Percentiles rank a stretch among this genome's conserved stretches.
Conservation (phyloP, 2,888 invertebrate species). For the Sesia bembeciformis region DNA sequence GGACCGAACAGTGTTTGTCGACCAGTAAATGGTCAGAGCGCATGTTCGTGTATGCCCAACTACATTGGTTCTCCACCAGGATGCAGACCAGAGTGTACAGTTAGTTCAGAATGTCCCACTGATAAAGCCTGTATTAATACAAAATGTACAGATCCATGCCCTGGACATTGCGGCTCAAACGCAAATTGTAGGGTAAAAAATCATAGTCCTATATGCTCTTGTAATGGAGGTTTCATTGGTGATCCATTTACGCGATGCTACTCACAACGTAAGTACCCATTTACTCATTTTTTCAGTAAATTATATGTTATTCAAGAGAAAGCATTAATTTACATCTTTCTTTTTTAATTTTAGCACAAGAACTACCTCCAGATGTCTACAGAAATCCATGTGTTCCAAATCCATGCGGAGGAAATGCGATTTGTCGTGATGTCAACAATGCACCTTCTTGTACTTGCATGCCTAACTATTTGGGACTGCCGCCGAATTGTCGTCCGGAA, state of each 20-base stretch:
- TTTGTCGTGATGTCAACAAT: constrained; percentile 76
- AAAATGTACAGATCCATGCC: constrained; percentile 86
- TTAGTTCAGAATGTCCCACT: constrained; percentile 83
- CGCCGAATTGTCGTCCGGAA: constrained; percentile 83
- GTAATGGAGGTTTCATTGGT: constrained; percentile 75
- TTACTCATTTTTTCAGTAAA: no score
- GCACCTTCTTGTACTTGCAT: constrained; percentile 79
- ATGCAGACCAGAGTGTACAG: constrained; percentile 85
- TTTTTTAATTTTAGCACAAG: background rate
- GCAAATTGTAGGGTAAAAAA: constrained; percentile 83
- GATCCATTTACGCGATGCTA: constrained; percentile 81
- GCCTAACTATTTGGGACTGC: constrained; percentile 77
- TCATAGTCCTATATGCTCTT: constrained; percentile 86
- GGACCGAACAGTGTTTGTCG: constrained; percentile 84
- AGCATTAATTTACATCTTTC: background rate
- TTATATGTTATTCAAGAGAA: background rate
- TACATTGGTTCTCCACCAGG: constrained; percentile 84
- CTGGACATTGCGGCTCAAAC: constrained; percentile 79
- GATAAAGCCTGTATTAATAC: constrained; percentile 83
- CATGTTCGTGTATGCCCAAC: constrained; percentile 82
- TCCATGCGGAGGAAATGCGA: constrained; percentile 80
- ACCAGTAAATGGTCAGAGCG: constrained; percentile 80
- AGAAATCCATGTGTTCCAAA: constrained; percentile 80
- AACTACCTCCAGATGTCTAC: constrained; percentile 35
- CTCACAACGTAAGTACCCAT: constrained; percentile 52